These are phyloP conservation scores for Saccostrea cuccullata DNA, from an alignment of 1,140 invertebrate genomes.

Conservation along the genomic window DNA sequence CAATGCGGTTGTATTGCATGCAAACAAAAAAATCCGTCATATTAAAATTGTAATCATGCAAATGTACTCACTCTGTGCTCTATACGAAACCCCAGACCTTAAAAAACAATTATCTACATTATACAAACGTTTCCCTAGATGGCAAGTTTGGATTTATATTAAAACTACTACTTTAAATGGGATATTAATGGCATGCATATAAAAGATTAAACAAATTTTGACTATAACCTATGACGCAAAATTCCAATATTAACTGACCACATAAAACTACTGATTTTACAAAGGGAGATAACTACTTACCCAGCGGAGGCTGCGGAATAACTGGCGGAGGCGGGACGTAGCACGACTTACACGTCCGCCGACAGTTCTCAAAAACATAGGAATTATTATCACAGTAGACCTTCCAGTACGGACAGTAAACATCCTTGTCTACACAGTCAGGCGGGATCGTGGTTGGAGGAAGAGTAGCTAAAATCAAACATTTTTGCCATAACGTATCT, in stretches of 20 bases:
- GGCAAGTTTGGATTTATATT: neutral
- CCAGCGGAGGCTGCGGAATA: neutral
- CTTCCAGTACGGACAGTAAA: constrained; percentile 46
- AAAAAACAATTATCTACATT: constrained; percentile 25
- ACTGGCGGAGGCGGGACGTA: constrained; percentile 46
- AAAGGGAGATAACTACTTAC: neutral
- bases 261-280: neutral
- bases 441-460: neutral
- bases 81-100: constrained; percentile 4
- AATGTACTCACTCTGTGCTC: constrained; percentile 18
- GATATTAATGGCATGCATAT: constrained; percentile 2
- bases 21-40: neutral
- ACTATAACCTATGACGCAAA: neutral
- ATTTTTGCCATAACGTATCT: neutral
- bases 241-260: neutral
- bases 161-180: neutral
- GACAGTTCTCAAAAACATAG: constrained; percentile 51
- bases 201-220: neutral
- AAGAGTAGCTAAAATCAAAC: constrained; percentile 20
- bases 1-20: neutral
- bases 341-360: constrained; percentile 52
- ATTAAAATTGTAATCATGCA: neutral
- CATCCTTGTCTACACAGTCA: constrained; percentile 42
- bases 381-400: constrained; percentile 52
- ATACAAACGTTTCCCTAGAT: neutral